Percentiles rank a stretch among this genome's conserved stretches.
Conservation (phyloP, 2,113 vertebrate genomes). For the Pelvicachromis taeniatus region DNA sequence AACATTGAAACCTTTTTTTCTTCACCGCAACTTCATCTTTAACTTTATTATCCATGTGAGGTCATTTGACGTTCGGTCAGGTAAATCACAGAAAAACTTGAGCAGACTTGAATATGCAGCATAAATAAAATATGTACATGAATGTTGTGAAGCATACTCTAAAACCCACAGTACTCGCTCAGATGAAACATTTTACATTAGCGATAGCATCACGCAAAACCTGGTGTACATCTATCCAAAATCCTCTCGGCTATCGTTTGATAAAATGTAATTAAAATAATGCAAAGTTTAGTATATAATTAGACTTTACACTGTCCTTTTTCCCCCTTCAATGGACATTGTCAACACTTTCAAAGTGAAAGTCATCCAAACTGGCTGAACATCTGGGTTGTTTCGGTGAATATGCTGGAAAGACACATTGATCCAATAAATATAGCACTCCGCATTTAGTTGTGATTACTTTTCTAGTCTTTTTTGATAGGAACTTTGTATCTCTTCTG, state of each 20-base stretch:
- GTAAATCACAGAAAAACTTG: background rate
- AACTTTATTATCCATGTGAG: background rate
- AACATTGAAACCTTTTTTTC: background rate
- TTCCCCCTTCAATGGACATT: accelerated
- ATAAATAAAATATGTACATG: background rate
- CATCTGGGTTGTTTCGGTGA: background rate
- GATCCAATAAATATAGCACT: background rate
- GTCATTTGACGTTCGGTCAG: background rate
- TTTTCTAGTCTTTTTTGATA: background rate
- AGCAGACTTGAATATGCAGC: background rate
- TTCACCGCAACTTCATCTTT: background rate
- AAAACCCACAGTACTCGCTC: background rate
- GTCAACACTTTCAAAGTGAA: background rate
- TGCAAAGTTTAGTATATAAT: background rate
- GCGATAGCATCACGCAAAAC: background rate
- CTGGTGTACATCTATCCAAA: background rate
- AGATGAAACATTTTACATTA: background rate
- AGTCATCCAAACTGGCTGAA: background rate
- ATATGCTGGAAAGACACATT: background rate
- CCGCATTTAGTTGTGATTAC: background rate
- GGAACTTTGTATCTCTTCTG: background rate
- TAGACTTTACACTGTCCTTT: background rate
- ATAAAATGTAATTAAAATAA: background rate
- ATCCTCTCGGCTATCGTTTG: background rate
- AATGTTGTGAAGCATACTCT: background rate